These are phyloP conservation scores for Synanceia verrucosa DNA, from an alignment of 2,797 vertebrate species.

Conservation along the genomic window DNA sequence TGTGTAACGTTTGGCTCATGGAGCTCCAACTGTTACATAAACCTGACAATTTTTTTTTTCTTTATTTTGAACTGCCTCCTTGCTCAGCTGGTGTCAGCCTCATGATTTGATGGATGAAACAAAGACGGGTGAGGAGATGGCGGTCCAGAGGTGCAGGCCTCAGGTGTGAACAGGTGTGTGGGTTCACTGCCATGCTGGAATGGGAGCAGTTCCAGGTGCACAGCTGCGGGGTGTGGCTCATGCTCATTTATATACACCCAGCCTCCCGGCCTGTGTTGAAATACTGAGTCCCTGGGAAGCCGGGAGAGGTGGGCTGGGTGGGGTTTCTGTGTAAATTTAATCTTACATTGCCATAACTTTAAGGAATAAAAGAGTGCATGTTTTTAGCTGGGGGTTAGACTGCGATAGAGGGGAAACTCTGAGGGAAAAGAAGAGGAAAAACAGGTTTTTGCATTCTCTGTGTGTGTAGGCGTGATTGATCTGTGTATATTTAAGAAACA, in stretches of 20 bases:
- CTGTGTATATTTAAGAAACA: conserved; percentile 63
- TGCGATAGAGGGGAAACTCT: conserved; percentile 11
- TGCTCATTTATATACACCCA: conserved; percentile 53
- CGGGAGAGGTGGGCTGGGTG: conserved; percentile 51
- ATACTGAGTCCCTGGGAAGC: conserved; percentile 57
- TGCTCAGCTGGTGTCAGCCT: conserved; percentile 55
- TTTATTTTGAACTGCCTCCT: conserved; percentile 24
- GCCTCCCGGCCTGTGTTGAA: conserved; percentile 70
- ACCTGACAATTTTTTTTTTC: conserved; percentile 30
- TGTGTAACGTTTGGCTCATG: background rate
- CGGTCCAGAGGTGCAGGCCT: conserved; percentile 70
- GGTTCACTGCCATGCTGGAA: conserved; percentile 84
- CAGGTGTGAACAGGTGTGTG: conserved; percentile 84
- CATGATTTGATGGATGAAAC: conserved; percentile 66
- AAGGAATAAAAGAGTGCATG: conserved; percentile 25
- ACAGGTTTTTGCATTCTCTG: conserved; percentile 26
- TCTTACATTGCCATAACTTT: conserved; percentile 57
- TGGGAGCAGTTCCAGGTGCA: conserved; percentile 83
- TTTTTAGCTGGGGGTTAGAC: conserved; percentile 43
- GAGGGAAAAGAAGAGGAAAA: background rate
- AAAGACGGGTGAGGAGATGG: conserved; percentile 62
- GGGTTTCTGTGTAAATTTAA: conserved; percentile 61
- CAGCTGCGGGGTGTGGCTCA: conserved; percentile 80
- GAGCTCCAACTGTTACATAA: conserved; percentile 24
- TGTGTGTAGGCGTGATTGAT: conserved; percentile 58